Evolutionary conservation across 2,888 invertebrate genomes (phyloP), one percentile per base, ranked within the genome.

Genomic region (Acanthoscelides obtectus): DNA sequence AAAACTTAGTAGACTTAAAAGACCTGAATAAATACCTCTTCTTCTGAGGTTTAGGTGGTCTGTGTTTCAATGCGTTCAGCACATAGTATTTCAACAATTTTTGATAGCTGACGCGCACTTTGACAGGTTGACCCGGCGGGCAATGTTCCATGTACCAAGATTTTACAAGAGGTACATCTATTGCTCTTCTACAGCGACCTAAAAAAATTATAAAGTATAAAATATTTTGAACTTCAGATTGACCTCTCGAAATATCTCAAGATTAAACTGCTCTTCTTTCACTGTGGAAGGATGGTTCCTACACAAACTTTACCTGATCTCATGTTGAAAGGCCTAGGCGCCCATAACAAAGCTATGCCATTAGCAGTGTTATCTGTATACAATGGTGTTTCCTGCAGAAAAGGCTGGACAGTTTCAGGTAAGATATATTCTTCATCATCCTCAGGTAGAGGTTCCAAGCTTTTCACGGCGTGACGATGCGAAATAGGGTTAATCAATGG

Each of bases 1-100:
- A 99, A 88, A 99, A 99, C 86, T 99, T 99, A 0, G 99, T 99
- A 0, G 98, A 96, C 86, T 99, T 99, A 87, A 99, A 99, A 0
- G 99, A 99, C 27, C 99, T 92, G 90, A 99, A 99, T 67, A 99
- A 87, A 82, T 98, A 98, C 73, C 99, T 91, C 83, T 99, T 98
- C 87, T 99, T 99, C 85, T 99, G 99, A 12, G 99, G 95, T 85
- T 99, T 99, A 0, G 99, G 99, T 67, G 97, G 94, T 75, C 98
- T 90, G 85, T 99, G 99, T 84, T 99, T 99, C 71, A 99, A 87
- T 0, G 99, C 97, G 86, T 99, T 99, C 65, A 99, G 88, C 0
- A 99, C 99, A 83, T 95, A 99, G 84, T 99, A 99, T 85, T 99
- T 99, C 68, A 99, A 88, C 63, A 99, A 87, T 83, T 99, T 99